Evolutionary conservation across 2,113 vertebrate genomes (phyloP).

Genomic region (Octodon degus): DNA sequence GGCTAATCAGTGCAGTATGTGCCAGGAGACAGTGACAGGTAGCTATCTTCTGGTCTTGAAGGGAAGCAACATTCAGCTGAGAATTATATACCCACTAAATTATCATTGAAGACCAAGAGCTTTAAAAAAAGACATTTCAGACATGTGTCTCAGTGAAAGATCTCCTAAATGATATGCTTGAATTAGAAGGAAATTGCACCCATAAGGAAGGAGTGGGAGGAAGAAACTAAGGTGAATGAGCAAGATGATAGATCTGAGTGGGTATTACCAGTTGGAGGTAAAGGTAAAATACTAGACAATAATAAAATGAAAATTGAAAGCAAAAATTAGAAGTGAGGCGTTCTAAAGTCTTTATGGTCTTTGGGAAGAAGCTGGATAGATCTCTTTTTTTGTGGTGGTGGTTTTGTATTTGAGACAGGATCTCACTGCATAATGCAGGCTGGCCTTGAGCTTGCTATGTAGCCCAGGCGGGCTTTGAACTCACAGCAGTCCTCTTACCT

Average conservation of each 20-base stretch:
- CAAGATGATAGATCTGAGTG: neutral
- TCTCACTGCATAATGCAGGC: neutral
- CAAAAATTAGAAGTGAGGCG: neutral
- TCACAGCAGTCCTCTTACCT: neutral
- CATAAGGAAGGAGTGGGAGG: neutral
- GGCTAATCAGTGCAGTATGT: neutral
- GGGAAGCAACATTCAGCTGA: neutral
- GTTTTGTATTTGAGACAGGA: neutral
- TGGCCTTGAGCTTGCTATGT: neutral
- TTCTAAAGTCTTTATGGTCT: neutral
- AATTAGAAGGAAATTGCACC: slow-evolving; percentile 6
- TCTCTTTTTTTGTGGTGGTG: neutral
- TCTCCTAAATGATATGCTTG: neutral
- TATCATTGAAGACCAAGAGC: slow-evolving; percentile 8
- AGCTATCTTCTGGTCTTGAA: neutral
- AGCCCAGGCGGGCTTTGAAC: neutral
- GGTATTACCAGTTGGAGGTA: neutral
- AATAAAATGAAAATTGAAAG: neutral
- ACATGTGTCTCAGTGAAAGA: neutral
- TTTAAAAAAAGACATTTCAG: slow-evolving; percentile 27
- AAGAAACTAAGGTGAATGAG: neutral
- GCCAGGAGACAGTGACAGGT: neutral
- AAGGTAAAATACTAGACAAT: neutral
- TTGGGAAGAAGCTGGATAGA: neutral
- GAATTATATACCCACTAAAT: slow-evolving; percentile 10